Evolutionary conservation across 2,113 vertebrate genomes (phyloP), one percentile per base, ranked within the genome.

Genomic region (Chaetops frenatus): DNA sequence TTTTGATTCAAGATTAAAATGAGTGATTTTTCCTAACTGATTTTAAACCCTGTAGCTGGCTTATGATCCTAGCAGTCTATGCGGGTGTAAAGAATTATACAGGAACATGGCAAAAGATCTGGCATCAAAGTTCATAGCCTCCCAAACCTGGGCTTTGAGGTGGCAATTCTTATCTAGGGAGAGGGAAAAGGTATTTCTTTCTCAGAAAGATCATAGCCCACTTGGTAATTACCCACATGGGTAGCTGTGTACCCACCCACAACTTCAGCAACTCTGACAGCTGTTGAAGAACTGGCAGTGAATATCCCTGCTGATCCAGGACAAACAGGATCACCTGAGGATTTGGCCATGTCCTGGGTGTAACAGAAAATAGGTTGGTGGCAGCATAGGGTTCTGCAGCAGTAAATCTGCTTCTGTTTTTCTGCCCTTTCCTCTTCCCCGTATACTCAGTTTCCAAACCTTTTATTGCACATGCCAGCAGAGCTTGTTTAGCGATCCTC

Each of bases 41-140:
- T 80, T 86, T 80, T 58, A 87, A 96, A 64, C 21, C 64, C 10
- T 42, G 5, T 11, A 61, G 22, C 19, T 74, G 48, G 13, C 3
- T 50, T 16, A 12, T 29, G 17, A 29, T 72, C 16, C 31, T 73
- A 65, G 19, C 6, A 33, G 6, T 8, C 3, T 31, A 20, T 24
- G 8, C 0, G 4, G 16, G 2, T 44, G 2, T 40, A 47, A 79
- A 65, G 14, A 23, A 16, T 60, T 35, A 18, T 4, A 31, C 2
- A 48, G 9, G 15, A 72, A 69, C 11, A 15, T 3, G 7, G 14
- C 5, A 76, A 36, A 67, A 38, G 7, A 53, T 44, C 71, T 44
- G 31, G 2, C 20, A 12, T 3, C 54, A 44, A 79, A 81, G 11
- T 44, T 81, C 56, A 33, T 17, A 53, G 18, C 7, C 24, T 69